A percentile compares a stretch with the other conserved stretches of the same genome.
Conservation (phyloP, 2,888 invertebrate species). For the Iselma pallidipennis region DNA sequence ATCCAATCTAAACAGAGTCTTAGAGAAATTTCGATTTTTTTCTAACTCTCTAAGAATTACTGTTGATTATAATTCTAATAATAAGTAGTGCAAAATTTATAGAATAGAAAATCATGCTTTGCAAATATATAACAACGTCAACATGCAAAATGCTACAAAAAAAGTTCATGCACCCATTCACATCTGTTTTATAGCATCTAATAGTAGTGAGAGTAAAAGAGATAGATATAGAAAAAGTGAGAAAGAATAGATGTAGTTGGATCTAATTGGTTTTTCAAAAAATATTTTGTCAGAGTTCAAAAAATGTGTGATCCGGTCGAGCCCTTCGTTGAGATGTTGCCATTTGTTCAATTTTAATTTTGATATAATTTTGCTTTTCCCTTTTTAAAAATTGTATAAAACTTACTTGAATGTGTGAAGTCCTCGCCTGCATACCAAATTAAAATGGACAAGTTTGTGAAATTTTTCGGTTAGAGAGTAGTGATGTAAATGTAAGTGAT, state of each 20-base stretch:
- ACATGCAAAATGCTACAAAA: not conserved
- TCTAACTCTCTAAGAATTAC: no score
- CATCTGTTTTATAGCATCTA: not conserved
- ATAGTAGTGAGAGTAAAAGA: not conserved
- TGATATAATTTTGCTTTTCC: no score
- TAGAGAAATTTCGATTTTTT: not conserved
- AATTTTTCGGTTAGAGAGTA: conserved; percentile 21
- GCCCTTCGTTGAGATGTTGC: not conserved
- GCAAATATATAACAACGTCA: not conserved
- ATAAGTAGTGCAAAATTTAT: not conserved
- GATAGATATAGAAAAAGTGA: conserved; percentile 2
- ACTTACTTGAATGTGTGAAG: conserved; percentile 54
- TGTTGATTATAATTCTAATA: not conserved
- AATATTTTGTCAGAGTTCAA: no score
- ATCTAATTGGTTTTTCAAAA: not conserved
- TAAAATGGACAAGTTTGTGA: conserved; percentile 39
- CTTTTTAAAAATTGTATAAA: no score
- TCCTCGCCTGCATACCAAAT: conserved; percentile 53
- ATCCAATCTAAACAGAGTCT: no score
- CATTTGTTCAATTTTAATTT: not conserved
- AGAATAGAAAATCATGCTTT: not conserved
- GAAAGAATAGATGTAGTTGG: not conserved
- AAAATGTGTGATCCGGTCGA: not conserved
- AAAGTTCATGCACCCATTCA: not conserved
- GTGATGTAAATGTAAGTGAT: conserved; percentile 17